Percentiles rank a stretch among this genome's conserved stretches.
phyloP scores from a whole-genome alignment of 2,888 invertebrate species.

The Melipona beecheii region DNA sequence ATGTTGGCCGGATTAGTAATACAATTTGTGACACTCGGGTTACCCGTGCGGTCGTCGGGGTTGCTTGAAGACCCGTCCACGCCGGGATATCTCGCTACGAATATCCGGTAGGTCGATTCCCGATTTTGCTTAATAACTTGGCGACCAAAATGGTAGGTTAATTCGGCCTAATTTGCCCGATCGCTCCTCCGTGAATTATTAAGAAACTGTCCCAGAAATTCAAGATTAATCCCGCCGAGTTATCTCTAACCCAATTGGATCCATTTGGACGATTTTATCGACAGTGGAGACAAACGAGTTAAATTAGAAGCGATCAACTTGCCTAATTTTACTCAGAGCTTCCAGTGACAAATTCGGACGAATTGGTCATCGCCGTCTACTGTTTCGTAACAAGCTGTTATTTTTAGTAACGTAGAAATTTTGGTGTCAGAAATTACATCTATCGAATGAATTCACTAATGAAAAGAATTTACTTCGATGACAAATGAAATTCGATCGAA shows the following conservation, averaged over 20 bases:
- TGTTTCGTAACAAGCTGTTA: too few relatives aligned
- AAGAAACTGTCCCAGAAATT: constrained; percentile 2
- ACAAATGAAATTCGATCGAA: too few relatives aligned
- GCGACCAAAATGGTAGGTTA: neutral
- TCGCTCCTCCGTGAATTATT: neutral
- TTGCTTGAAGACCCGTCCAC: constrained; percentile 42
- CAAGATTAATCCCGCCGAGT: neutral
- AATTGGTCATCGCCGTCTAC: too few relatives aligned
- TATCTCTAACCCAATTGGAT: neutral
- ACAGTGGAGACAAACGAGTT: neutral
- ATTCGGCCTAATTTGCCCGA: neutral
- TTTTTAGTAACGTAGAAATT: too few relatives aligned
- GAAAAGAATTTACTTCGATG: too few relatives aligned
- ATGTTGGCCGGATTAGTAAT: constrained; percentile 30
- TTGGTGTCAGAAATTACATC: too few relatives aligned
- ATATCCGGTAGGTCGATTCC: neutral
- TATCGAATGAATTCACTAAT: too few relatives aligned
- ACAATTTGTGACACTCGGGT: constrained; percentile 32
- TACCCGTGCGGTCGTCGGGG: neutral
- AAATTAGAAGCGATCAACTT: neutral
- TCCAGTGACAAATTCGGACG: too few relatives aligned
- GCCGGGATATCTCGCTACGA: neutral
- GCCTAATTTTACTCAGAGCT: neutral
- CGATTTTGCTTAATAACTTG: neutral
- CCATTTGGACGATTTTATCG: neutral